Base-by-base conservation (phyloP, 1,140 invertebrate species). In the Drosophila ironensis region DNA sequence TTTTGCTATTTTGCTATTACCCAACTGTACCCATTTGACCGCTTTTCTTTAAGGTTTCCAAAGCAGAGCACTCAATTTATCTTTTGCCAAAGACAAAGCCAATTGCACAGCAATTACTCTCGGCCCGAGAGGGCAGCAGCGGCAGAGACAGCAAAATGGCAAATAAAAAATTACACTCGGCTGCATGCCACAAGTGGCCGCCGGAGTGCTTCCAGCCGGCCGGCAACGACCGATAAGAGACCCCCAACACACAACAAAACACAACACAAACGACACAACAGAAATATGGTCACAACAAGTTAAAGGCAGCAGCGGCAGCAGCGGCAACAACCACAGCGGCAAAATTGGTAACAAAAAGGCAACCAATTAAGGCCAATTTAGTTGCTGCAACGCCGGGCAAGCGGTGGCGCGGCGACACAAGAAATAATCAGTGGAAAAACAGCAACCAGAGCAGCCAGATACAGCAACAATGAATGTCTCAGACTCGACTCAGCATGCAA, bases 351-450 rank as follows among this genome's bases (percentile, higher is more conserved):
- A 63, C 53, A 72, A 72, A 72, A 72, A 71, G 70, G 80, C 78
- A 78, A 72, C 78, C 78, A 84, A 84, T 84, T 84, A 84, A 84
- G 78, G 78, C 78, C 78, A 84, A 84, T 84, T 84, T 84, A 73
- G 78, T 84, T 84, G 78, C 78, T 40, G 73, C 78, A 84, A 84
- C 71, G 75, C 73, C 59, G 25, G 1, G 7, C 8, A 63, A 46
- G 61, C 67, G 57, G 73, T 60, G 63, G 68, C 75, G 75, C 67
- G 63, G 68, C 75, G 75, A 80, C 75, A 80, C 75, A 80, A 80
- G 71, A 78, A 74, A 74, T 80, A 80, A 80, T 80, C 75, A 80
- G 70, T 74, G 56, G 47, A 61, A 72, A 81, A 73, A 73, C 66
- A 61, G 44, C 56, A 53, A 53, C 52, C 48, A 57, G 51, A 56